Percentiles rank a stretch among this genome's conserved stretches.
These are phyloP conservation scores for Eristalis arbustorum DNA, from an alignment of 2,888 invertebrate species.

Conservation along the genomic window DNA sequence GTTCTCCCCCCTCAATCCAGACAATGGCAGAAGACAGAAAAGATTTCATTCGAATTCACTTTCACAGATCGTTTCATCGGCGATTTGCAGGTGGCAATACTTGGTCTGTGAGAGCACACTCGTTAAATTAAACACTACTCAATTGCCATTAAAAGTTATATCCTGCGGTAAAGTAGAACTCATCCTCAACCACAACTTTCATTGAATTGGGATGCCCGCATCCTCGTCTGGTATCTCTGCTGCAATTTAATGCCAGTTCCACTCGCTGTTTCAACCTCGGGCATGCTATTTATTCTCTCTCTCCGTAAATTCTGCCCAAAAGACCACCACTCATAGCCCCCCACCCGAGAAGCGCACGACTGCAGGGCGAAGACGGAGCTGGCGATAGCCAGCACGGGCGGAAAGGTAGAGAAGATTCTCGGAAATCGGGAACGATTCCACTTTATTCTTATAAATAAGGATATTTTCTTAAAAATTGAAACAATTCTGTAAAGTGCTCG, in stretches of 20 bases:
- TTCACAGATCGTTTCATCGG: neutral
- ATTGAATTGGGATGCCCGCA: neutral
- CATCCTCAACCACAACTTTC: neutral
- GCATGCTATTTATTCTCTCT: constrained; percentile 16
- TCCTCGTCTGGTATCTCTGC: neutral
- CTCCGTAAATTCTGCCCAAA: constrained; percentile 43
- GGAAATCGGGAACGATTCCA: constrained; percentile 59
- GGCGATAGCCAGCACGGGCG: neutral
- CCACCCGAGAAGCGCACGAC: neutral
- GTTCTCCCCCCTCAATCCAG: neutral
- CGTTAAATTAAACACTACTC: constrained; percentile 15
- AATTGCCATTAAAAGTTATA: constrained; percentile 46
- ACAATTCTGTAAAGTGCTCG: constrained; percentile 69
- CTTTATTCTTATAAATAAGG: constrained; percentile 65
- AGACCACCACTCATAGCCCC: constrained; percentile 7
- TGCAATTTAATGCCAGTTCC: neutral
- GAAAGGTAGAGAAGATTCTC: neutral
- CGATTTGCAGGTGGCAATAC: neutral
- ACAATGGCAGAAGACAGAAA: neutral
- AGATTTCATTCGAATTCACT: neutral
- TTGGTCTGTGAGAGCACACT: neutral
- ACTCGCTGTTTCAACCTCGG: neutral
- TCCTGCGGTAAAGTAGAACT: constrained; percentile 24
- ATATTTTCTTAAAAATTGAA: constrained; percentile 70
- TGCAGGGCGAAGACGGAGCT: neutral